phyloP scores from a whole-genome alignment of 2,888 invertebrate species.

The Cosmopolites sordidus region DNA sequence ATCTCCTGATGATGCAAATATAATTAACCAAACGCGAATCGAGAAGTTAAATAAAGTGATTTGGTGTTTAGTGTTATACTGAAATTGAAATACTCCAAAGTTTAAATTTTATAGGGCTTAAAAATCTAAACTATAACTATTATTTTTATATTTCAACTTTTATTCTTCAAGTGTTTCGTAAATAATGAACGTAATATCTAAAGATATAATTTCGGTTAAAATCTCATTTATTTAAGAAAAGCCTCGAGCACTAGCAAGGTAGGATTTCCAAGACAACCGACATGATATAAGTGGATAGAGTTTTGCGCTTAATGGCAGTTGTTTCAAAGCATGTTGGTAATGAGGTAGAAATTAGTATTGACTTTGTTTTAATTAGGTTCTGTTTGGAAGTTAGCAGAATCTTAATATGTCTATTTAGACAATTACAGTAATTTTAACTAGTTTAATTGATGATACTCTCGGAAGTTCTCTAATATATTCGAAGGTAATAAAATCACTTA shows the following conservation, averaged over 20 bases:
- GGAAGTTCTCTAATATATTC: conserved; percentile 7
- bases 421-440: conserved; percentile 22
- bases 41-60: too few relatives aligned
- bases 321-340: conserved; percentile 21
- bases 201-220: too few relatives aligned
- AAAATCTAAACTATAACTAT: too few relatives aligned
- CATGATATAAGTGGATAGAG: conserved; percentile 22
- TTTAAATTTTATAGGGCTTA: too few relatives aligned
- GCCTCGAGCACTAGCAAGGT: too few relatives aligned
- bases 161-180: neutral
- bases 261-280: too few relatives aligned
- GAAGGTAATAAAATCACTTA: neutral
- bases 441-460: conserved; percentile 12
- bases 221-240: too few relatives aligned
- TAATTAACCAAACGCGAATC: too few relatives aligned
- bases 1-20: too few relatives aligned
- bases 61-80: too few relatives aligned
- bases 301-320: conserved; percentile 25
- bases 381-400: conserved; percentile 14
- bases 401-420: conserved; percentile 25
- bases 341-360: conserved; percentile 28
- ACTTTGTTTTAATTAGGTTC: conserved; percentile 27
- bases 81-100: too few relatives aligned
- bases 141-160: neutral
- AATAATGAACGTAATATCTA: too few relatives aligned